phyloP scores from a whole-genome alignment of 2,797 vertebrate genomes.

The Lagorchestes hirsutus region DNA sequence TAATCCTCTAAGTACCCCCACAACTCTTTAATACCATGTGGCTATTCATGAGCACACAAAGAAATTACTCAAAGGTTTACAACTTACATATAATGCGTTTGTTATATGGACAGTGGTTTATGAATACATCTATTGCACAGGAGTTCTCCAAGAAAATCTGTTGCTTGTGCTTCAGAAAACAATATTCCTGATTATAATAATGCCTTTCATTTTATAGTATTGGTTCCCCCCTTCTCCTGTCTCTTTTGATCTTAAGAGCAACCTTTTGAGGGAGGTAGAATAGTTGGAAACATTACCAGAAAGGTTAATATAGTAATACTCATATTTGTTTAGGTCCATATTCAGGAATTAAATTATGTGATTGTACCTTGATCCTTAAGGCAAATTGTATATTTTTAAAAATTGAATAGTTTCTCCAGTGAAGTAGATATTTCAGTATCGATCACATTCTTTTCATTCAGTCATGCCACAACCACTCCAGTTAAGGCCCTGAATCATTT shows the following conservation, averaged over 20 bases:
- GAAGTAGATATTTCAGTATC: neutral
- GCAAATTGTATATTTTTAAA: neutral
- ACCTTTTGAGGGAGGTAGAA: neutral
- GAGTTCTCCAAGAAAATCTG: neutral
- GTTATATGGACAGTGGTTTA: neutral
- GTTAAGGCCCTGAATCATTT: neutral
- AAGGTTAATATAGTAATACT: neutral
- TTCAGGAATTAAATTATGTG: neutral
- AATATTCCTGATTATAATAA: neutral
- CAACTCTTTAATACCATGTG: neutral
- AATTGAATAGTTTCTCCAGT: neutral
- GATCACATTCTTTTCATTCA: neutral
- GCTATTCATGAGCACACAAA: neutral
- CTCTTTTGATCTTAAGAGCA: neutral
- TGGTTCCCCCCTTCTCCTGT: neutral
- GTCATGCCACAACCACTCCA: neutral
- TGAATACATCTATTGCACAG: neutral
- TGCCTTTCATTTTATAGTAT: neutral
- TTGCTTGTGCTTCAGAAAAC: no score
- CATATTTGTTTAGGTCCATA: neutral
- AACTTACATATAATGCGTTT: neutral
- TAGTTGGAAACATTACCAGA: neutral
- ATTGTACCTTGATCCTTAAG: neutral
- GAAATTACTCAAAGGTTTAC: neutral
- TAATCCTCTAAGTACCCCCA: neutral